These are phyloP conservation scores for Drosophila falleni DNA, from an alignment of 2,888 invertebrate genomes.

Conservation along the genomic window DNA sequence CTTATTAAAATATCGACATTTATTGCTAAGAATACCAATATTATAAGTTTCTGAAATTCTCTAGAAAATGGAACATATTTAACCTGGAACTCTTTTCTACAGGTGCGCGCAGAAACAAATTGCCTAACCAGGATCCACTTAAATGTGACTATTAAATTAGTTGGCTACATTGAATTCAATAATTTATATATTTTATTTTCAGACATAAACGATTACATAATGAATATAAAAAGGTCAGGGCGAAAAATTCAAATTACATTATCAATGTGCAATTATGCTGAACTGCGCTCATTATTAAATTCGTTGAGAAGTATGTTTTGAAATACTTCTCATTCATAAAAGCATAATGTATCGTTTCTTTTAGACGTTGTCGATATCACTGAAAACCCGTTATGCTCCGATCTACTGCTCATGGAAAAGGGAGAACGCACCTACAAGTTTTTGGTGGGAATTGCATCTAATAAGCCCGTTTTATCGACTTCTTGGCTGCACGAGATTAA, in stretches of 20 bases:
- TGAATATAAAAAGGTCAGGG: slow-evolving; percentile 29
- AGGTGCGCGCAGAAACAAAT: slow-evolving; percentile 13
- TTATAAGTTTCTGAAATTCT: neutral
- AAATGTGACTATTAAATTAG: slow-evolving; percentile 2
- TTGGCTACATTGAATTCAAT: neutral
- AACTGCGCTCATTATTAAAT: slow-evolving; percentile 15
- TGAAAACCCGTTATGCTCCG: slow-evolving; percentile 50
- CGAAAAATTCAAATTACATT: slow-evolving; percentile 53
- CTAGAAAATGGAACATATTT: neutral
- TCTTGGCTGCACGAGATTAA: slow-evolving; percentile 51
- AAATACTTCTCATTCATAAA: neutral
- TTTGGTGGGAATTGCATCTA: slow-evolving; percentile 48
- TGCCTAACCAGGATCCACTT: neutral
- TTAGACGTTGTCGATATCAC: slow-evolving; percentile 44
- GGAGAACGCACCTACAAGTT: slow-evolving; percentile 74
- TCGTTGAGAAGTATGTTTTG: slow-evolving; percentile 33
- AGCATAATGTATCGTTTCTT: neutral
- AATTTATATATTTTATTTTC: neutral
- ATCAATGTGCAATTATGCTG: slow-evolving; percentile 55
- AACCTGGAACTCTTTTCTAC: neutral
- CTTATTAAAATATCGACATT: too few relatives aligned
- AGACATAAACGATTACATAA: slow-evolving; percentile 57
- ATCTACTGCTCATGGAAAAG: slow-evolving; percentile 66
- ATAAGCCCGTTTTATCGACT: slow-evolving; percentile 54
- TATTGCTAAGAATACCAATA: too few relatives aligned